phyloP scores from a whole-genome alignment of 2,113 vertebrate genomes.

The Cricetomys ansorgei region DNA sequence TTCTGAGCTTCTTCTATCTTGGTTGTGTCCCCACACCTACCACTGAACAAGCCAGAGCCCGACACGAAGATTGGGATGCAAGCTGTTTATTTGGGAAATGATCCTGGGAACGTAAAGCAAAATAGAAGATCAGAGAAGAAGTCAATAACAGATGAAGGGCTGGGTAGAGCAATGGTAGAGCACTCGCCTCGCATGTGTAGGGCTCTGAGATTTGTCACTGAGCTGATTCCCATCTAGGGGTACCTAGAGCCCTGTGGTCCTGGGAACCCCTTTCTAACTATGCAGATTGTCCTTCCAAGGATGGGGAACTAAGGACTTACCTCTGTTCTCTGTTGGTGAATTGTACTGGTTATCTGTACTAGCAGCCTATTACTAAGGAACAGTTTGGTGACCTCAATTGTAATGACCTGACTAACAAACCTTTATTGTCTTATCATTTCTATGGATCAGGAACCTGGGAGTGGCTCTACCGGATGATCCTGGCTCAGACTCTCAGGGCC shows the following conservation, averaged over 20 bases:
- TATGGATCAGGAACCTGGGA: neutral
- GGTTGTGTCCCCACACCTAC: neutral
- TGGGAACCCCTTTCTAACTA: neutral
- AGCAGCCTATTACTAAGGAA: neutral
- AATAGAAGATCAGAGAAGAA: neutral
- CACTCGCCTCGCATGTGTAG: no score
- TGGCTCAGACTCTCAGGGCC: neutral
- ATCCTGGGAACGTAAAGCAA: neutral
- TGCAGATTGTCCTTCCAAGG: neutral
- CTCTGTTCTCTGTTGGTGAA: neutral
- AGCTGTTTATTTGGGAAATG: no score
- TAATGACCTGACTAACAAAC: neutral
- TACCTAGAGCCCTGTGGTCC: neutral
- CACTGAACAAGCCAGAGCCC: neutral
- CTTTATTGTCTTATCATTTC: neutral
- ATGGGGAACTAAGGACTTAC: neutral
- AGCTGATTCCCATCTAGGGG: neutral
- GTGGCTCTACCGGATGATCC: neutral
- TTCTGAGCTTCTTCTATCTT: neutral
- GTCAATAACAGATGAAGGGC: neutral
- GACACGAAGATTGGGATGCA: neutral
- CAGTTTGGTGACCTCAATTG: neutral
- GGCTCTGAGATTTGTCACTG: neutral
- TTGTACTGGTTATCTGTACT: neutral
- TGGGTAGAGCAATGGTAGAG: neutral